Evolutionary conservation across 2,113 vertebrate genomes (phyloP).

Genomic region (Passer montanus): DNA sequence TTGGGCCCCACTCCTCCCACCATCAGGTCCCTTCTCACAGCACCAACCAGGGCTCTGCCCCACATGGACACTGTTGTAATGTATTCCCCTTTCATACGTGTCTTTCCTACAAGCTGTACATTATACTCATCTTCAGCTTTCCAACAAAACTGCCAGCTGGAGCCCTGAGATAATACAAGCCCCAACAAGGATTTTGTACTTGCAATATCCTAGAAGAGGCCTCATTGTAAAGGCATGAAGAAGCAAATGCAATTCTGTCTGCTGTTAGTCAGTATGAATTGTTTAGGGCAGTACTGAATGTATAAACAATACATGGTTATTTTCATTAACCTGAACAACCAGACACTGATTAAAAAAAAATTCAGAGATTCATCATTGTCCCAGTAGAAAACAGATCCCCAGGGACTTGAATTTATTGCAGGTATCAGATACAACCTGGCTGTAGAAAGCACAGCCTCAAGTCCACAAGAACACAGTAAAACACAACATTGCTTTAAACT

Average conservation of each 20-base stretch:
- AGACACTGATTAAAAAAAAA: not conserved
- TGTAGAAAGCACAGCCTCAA: not conserved
- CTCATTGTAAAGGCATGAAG: not conserved
- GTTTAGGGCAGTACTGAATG: not conserved
- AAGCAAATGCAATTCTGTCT: not conserved
- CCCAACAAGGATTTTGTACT: not conserved
- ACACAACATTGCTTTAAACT: not conserved
- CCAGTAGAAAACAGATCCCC: not conserved
- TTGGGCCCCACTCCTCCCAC: not conserved
- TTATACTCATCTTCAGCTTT: not conserved
- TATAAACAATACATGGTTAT: not conserved
- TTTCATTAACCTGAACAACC: not conserved
- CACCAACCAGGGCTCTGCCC: not conserved
- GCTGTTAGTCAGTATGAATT: not conserved
- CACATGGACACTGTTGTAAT: fast-evolving
- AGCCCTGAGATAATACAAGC: not conserved
- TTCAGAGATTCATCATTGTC: not conserved
- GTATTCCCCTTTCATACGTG: fast-evolving
- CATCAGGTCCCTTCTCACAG: not conserved
- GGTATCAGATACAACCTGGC: not conserved
- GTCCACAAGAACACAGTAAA: not conserved
- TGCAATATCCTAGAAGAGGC: not conserved
- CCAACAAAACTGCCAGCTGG: not conserved
- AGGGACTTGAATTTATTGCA: not conserved
- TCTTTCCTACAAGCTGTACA: not conserved